Evolutionary conservation across 2,888 invertebrate genomes (phyloP).

Genomic region (Abscondita cerata): DNA sequence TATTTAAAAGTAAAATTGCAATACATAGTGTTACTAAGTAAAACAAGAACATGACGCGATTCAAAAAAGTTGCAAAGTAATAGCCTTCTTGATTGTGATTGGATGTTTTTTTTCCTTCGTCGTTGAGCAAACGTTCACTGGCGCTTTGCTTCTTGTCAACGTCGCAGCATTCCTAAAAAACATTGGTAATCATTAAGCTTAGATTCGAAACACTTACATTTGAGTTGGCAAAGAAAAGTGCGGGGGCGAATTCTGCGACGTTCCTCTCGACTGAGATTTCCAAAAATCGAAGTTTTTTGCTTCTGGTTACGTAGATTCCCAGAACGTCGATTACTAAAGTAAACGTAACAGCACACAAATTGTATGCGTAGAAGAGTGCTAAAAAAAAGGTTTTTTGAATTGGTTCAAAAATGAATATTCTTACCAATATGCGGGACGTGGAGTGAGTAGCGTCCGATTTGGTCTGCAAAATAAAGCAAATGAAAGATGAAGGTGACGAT

Average conservation of each 20-base stretch:
- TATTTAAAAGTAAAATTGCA: too few relatives aligned
- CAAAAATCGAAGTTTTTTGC: background rate
- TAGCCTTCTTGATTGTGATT: too few relatives aligned
- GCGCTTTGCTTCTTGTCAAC: background rate
- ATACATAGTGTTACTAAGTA: too few relatives aligned
- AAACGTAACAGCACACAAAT: background rate
- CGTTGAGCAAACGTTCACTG: too few relatives aligned
- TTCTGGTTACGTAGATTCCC: background rate
- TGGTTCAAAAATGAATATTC: slow-evolving; percentile 24
- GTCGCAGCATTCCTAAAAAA: background rate
- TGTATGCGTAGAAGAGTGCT: background rate
- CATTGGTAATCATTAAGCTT: too few relatives aligned
- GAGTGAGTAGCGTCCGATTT: slow-evolving; percentile 64
- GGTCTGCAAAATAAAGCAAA: slow-evolving; percentile 68
- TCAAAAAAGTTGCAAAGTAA: too few relatives aligned
- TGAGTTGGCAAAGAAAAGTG: too few relatives aligned
- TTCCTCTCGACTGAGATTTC: too few relatives aligned
- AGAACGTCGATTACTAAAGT: background rate
- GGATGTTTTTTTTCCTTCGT: background rate
- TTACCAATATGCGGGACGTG: slow-evolving; percentile 66
- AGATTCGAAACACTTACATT: too few relatives aligned
- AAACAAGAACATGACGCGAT: too few relatives aligned
- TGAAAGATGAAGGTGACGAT: slow-evolving; percentile 66
- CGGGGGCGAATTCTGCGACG: too few relatives aligned
- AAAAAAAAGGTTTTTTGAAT: background rate